Conservation (phyloP, 2,797 vertebrate genomes). For the Phalanger gymnotis region DNA sequence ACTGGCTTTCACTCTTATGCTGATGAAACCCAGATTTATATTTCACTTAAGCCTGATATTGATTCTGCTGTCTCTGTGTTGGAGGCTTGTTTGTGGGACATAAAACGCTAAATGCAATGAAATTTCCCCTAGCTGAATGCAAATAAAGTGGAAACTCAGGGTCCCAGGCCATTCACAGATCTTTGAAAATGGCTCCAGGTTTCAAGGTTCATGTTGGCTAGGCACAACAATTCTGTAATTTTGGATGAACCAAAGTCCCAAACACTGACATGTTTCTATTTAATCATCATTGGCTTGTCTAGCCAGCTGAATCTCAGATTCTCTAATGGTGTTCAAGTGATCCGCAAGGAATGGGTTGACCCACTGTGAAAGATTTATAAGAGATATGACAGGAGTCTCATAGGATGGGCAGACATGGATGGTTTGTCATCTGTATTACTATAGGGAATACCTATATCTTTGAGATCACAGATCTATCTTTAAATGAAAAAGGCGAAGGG, state of each 20-base stretch:
- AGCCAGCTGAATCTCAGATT: background rate
- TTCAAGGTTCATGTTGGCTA: constrained; percentile 47
- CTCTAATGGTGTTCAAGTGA: background rate
- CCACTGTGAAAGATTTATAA: background rate
- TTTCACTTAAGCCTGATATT: constrained; percentile 78
- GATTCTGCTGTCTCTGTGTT: constrained; percentile 76
- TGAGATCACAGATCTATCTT: background rate
- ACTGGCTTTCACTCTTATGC: constrained; percentile 75
- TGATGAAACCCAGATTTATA: constrained; percentile 79
- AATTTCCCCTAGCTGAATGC: constrained; percentile 72
- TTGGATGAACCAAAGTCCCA: background rate
- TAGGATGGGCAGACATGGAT: background rate
- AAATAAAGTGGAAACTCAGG: constrained; percentile 69
- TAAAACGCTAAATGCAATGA: constrained; percentile 78
- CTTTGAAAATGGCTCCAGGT: constrained; percentile 48
- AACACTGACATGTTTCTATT: background rate
- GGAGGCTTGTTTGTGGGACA: constrained; percentile 74
- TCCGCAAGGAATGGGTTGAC: background rate
- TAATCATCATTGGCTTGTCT: constrained; percentile 25
- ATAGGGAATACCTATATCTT: background rate
- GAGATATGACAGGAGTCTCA: background rate
- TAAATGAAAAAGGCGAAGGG: background rate
- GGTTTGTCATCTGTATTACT: background rate
- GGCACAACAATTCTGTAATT: constrained; percentile 17
- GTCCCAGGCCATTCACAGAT: constrained; percentile 49